Percentiles rank a stretch among this genome's conserved stretches.
These are phyloP conservation scores for Equus quagga DNA, from an alignment of 2,113 vertebrate genomes.

Conservation along the genomic window DNA sequence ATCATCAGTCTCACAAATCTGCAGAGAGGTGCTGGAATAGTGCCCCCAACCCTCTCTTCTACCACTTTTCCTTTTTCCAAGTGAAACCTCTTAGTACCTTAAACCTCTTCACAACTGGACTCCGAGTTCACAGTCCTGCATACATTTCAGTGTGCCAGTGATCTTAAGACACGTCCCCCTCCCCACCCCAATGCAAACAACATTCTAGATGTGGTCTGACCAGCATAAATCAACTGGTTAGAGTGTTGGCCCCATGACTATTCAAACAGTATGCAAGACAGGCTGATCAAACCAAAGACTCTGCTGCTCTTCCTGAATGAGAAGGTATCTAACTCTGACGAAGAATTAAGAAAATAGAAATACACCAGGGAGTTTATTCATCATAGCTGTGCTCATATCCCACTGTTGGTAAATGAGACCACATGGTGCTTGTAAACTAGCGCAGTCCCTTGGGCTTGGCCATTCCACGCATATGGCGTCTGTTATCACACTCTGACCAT, in stretches of 20 bases:
- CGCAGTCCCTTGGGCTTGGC: background rate
- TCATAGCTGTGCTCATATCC: background rate
- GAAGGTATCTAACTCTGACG: background rate
- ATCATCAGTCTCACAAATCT: background rate
- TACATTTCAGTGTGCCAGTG: background rate
- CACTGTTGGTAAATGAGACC: background rate
- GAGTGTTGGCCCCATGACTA: background rate
- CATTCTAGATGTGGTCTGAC: background rate
- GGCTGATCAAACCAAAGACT: background rate
- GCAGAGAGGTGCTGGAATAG: background rate
- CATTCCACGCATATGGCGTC: fast-evolving
- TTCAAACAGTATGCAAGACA: background rate
- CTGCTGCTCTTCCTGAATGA: background rate
- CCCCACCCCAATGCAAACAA: background rate
- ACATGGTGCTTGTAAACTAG: fast-evolving
- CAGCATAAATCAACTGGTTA: background rate
- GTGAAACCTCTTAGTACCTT: background rate
- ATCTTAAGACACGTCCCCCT: background rate
- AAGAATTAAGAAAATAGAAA: background rate
- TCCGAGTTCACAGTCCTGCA: background rate
- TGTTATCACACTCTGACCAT: no score
- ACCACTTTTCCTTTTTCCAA: background rate
- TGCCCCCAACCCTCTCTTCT: background rate
- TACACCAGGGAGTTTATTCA: background rate
- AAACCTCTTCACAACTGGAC: background rate